Evolutionary conservation across 2,797 vertebrate genomes (phyloP), one percentile per base, ranked within the genome.

Genomic region (Linurgus olivaceus): DNA sequence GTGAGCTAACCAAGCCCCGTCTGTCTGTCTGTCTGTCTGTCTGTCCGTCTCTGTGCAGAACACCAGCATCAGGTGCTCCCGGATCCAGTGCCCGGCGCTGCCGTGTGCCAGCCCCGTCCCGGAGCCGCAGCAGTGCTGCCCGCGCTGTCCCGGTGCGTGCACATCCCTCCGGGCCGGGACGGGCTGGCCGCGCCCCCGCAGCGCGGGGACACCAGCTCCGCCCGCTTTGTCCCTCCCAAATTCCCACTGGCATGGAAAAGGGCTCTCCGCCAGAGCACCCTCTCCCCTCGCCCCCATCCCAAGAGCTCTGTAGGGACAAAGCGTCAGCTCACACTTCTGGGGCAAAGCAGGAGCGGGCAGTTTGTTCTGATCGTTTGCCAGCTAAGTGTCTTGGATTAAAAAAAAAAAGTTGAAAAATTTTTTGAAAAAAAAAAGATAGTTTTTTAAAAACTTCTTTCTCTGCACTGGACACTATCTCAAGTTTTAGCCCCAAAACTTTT

Each of bases 121-220:
- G 0, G 98, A 99, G 63, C 98, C 99, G 3, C 98, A 98, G 94
- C 98, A 99, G 94, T 99, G 99, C 94, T 99, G 99, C 88, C 98
- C 99, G 0, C 98, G 98, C 45, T 99, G 99, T 96, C 97, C 98
- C 77, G 99, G 99, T 99, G 91, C 93, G 97, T 95, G 67, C 23
- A 15, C 40, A 13, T 23, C 17, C 6, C 40, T 3, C 2, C 1
- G 73, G 66, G 51, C 10, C 1, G 5, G 11, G 47, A 35, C 50
- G 7, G 7, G 7, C 38, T 28, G 81, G 17, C 62, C 51, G 7
- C 0, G 50, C 10, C 19, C 17, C 11, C 50, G 2, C 50, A 51
- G 50, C 28, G 50, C 51, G 18, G 51, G 4, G 51, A 9, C 51
- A 29, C 0, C 35, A 3, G 40, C 65, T 20, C 4, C 0, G 0